These are phyloP conservation scores for Bombus difficillimus DNA, from an alignment of 1,140 invertebrate species.

Conservation along the genomic window DNA sequence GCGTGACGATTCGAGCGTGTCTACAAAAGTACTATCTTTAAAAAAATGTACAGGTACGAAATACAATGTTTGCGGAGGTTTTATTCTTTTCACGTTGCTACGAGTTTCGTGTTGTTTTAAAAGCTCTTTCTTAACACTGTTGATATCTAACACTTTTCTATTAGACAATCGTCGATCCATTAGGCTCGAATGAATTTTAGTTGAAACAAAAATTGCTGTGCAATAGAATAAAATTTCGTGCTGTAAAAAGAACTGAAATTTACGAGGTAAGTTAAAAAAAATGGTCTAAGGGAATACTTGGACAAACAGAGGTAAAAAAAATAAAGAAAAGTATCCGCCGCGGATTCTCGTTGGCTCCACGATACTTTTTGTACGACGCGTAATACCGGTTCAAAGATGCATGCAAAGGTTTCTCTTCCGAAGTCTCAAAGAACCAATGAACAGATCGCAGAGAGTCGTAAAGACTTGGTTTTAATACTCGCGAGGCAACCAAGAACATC, in stretches of 20 bases:
- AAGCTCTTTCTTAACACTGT: too few species aligned
- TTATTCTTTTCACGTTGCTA: too few species aligned
- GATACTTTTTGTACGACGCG: constrained; percentile 61
- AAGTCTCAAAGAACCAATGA: constrained; percentile 47
- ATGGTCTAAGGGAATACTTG: background rate
- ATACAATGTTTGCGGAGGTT: too few species aligned
- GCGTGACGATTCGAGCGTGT: too few species aligned
- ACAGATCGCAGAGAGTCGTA: constrained; percentile 58
- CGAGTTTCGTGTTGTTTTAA: too few species aligned
- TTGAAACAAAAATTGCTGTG: too few species aligned
- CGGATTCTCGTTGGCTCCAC: background rate
- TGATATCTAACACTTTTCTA: too few species aligned
- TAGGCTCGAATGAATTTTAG: too few species aligned
- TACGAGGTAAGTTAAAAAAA: background rate
- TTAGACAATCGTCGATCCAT: too few species aligned
- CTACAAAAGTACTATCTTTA: too few species aligned
- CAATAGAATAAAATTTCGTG: too few species aligned
- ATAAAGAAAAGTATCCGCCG: constrained; percentile 18
- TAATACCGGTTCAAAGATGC: constrained; percentile 62
- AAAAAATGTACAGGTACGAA: too few species aligned
- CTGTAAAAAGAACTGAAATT: background rate
- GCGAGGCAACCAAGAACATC: constrained; percentile 22
- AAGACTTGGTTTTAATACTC: constrained; percentile 59
- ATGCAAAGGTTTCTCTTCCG: constrained; percentile 61
- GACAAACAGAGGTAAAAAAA: constrained; percentile 15